phyloP scores from a whole-genome alignment of 2,888 invertebrate genomes.

The Ceriagrion tenellum region DNA sequence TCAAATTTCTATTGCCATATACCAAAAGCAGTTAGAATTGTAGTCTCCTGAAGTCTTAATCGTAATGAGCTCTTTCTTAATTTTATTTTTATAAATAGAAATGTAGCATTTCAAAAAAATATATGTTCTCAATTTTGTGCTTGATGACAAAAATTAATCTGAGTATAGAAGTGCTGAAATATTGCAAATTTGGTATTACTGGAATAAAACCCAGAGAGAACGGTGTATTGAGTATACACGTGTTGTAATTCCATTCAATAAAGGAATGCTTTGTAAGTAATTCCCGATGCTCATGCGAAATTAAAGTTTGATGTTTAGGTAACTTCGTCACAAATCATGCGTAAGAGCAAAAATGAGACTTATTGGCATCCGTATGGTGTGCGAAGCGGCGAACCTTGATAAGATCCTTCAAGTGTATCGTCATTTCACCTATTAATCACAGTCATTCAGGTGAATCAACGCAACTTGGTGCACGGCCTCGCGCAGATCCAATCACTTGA shows the following conservation, averaged over 20 bases:
- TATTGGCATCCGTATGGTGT: background rate
- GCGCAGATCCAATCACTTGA: constrained; percentile 41
- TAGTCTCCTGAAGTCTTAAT: too few relatives aligned
- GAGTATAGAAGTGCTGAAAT: too few relatives aligned
- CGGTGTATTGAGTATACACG: too few relatives aligned
- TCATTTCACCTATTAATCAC: background rate
- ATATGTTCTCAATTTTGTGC: too few relatives aligned
- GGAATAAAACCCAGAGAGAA: too few relatives aligned
- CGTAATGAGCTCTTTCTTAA: too few relatives aligned
- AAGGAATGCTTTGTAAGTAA: background rate
- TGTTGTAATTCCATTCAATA: background rate
- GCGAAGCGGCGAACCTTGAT: background rate
- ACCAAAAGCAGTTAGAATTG: too few relatives aligned
- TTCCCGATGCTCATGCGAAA: background rate
- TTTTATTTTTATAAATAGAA: too few relatives aligned
- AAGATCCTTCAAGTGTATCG: background rate
- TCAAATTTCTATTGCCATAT: too few relatives aligned
- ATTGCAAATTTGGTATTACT: too few relatives aligned
- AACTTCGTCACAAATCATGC: background rate
- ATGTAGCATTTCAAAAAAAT: too few relatives aligned
- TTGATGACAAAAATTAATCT: too few relatives aligned
- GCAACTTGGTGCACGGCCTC: background rate
- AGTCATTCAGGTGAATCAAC: background rate
- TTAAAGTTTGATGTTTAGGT: background rate
- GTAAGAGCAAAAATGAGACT: background rate